These are phyloP conservation scores for Plagodis dolabraria DNA, from an alignment of 2,888 invertebrate species.

Conservation along the genomic window DNA sequence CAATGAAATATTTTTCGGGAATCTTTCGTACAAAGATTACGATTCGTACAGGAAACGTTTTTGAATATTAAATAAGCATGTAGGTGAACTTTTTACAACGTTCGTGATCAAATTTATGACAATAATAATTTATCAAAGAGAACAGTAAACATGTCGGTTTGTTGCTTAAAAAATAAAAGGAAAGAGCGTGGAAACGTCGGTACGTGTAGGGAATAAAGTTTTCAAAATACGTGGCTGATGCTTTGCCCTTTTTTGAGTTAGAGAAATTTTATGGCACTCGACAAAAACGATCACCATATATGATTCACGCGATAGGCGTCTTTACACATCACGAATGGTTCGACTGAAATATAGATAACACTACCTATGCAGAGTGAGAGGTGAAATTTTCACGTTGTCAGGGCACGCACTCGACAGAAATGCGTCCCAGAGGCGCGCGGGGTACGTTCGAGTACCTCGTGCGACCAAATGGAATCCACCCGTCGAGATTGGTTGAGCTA, in stretches of 20 bases:
- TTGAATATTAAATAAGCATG: slow-evolving; percentile 44
- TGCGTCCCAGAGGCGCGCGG: slow-evolving; percentile 65
- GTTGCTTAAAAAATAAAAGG: slow-evolving; percentile 39
- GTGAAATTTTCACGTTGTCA: slow-evolving; percentile 68
- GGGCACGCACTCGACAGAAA: slow-evolving; percentile 64
- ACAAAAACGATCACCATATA: slow-evolving; percentile 74
- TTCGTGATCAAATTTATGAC: slow-evolving; percentile 46
- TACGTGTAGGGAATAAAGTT: slow-evolving; percentile 46
- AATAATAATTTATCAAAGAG: slow-evolving; percentile 47
- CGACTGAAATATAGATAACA: slow-evolving; percentile 74
- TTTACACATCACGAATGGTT: slow-evolving; percentile 65
- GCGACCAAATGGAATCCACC: slow-evolving; percentile 70
- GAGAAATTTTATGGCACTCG: slow-evolving; percentile 61
- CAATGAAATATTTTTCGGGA: slow-evolving; percentile 46
- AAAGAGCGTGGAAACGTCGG: slow-evolving; percentile 44
- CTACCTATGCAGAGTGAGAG: slow-evolving; percentile 73
- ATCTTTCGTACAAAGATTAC: slow-evolving; percentile 34
- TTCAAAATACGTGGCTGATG: slow-evolving; percentile 49
- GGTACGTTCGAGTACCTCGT: slow-evolving; percentile 41
- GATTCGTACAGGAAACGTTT: slow-evolving; percentile 35
- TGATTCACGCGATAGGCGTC: slow-evolving; percentile 75
- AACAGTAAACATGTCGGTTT: slow-evolving; percentile 44
- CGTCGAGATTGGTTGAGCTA: slow-evolving; percentile 75
- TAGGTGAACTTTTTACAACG: slow-evolving; percentile 45
- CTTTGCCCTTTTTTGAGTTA: slow-evolving; percentile 49